A percentile compares a stretch with the other conserved stretches of the same genome.
Conservation (phyloP, 2,888 invertebrate genomes). For the Ditula angustiorana region DNA sequence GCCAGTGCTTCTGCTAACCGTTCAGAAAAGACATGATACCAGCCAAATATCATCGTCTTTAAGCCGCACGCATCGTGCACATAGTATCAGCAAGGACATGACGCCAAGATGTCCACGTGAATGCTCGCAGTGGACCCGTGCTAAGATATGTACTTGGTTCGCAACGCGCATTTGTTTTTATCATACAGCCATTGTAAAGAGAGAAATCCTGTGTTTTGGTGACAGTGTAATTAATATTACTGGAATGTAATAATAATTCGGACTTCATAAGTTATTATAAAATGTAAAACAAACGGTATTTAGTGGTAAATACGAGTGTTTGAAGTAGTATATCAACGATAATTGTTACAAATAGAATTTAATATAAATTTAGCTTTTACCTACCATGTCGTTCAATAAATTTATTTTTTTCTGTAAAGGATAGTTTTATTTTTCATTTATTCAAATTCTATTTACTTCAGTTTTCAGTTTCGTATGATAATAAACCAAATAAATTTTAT, state of each 20-base stretch:
- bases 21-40: no score
- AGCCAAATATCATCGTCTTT: no score
- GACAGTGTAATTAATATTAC: background rate
- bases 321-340: background rate
- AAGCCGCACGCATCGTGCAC: no score
- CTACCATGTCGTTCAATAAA: constrained; percentile 27
- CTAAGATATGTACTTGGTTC: no score
- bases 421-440: background rate
- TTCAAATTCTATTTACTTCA: background rate
- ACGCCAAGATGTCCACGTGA: no score
- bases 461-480: no score
- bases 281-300: background rate
- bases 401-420: background rate
- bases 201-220: background rate
- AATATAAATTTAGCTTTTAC: constrained; percentile 20
- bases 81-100: no score
- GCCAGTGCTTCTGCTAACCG: no score
- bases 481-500: background rate
- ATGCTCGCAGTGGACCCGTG: no score
- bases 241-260: background rate
- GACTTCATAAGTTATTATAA: background rate
- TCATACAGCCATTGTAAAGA: no score
- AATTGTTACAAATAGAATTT: constrained; percentile 21
- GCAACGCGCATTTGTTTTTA: background rate
- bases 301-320: background rate